Evolutionary conservation across 1,140 invertebrate genomes (phyloP).

Genomic region (Nasonia longicornis): DNA sequence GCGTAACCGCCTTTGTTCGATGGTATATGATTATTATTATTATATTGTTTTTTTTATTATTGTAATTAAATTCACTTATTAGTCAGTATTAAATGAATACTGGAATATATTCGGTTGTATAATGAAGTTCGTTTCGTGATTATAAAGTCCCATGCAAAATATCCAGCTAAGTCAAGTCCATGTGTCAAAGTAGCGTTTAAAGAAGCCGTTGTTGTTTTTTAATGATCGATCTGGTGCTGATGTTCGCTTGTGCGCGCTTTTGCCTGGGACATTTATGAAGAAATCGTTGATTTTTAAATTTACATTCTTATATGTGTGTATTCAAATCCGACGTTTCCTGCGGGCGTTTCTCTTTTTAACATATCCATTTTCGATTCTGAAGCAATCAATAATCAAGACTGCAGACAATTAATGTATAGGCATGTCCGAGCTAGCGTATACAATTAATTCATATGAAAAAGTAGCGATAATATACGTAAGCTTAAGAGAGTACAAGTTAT

Average conservation of each 20-base stretch:
- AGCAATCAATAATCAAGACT: slow-evolving; percentile 45
- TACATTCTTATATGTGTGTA: neutral
- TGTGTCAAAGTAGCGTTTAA: neutral
- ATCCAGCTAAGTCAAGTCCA: neutral
- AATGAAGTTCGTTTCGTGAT: neutral
- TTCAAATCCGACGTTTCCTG: neutral
- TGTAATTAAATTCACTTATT: slow-evolving; percentile 7
- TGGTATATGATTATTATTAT: neutral
- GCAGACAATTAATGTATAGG: slow-evolving; percentile 38
- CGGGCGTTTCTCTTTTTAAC: neutral
- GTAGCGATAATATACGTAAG: neutral
- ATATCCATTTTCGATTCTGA: slow-evolving; percentile 22
- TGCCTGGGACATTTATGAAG: neutral
- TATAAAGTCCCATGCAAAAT: slow-evolving; percentile 4
- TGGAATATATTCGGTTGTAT: neutral
- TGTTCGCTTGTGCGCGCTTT: neutral
- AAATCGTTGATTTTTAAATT: neutral
- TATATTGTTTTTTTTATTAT: slow-evolving; percentile 31
- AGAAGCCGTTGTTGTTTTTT: slow-evolving; percentile 5
- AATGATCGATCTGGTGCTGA: slow-evolving; percentile 13
- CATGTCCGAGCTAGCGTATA: slow-evolving; percentile 3
- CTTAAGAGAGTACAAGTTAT: slow-evolving; percentile 36
- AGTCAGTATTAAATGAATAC: slow-evolving; percentile 13
- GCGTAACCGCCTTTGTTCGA: neutral
- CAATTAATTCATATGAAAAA: slow-evolving; percentile 19